A percentile compares a stretch with the other conserved stretches of the same genome.
These are phyloP conservation scores for Watsonalla cultraria DNA, from an alignment of 2,888 invertebrate genomes.

Conservation along the genomic window DNA sequence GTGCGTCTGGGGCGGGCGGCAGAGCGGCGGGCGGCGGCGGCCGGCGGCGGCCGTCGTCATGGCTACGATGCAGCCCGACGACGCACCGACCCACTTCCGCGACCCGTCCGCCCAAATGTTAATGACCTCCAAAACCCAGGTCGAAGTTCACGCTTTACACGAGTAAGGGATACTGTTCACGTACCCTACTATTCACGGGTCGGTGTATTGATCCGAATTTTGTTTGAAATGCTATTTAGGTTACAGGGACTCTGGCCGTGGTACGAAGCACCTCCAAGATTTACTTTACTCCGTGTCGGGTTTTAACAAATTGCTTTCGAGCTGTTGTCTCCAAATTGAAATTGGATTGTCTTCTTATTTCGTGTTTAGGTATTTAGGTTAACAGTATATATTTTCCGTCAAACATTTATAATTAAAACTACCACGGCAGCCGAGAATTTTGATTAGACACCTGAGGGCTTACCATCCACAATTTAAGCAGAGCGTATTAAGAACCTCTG, in stretches of 20 bases:
- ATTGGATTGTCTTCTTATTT: neutral
- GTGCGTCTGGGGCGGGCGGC: slow-evolving; percentile 35
- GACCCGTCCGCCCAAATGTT: slow-evolving; percentile 71
- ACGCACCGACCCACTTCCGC: slow-evolving; percentile 67
- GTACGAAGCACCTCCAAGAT: slow-evolving; percentile 29
- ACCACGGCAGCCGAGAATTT: no score
- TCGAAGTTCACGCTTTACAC: slow-evolving; percentile 77
- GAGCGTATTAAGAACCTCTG: no score
- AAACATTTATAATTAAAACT: no score
- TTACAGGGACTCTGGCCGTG: slow-evolving; percentile 41
- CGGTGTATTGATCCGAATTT: slow-evolving; percentile 70
- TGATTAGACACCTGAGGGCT: no score
- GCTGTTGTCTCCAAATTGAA: neutral
- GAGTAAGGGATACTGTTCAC: slow-evolving; percentile 59
- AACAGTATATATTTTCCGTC: no score
- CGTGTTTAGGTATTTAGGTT: neutral
- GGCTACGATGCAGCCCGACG: slow-evolving; percentile 58
- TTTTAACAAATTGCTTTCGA: neutral
- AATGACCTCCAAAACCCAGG: slow-evolving; percentile 78
- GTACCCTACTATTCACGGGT: slow-evolving; percentile 62
- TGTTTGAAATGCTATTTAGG: slow-evolving; percentile 62
- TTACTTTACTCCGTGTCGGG: slow-evolving; percentile 6
- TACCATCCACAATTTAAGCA: no score
- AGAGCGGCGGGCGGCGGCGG: slow-evolving; percentile 33
- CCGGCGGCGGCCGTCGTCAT: slow-evolving; percentile 48